Evolutionary conservation across 2,888 invertebrate species (phyloP), one percentile per base, ranked within the genome.

Genomic region (Agonopterix subpropinquella): DNA sequence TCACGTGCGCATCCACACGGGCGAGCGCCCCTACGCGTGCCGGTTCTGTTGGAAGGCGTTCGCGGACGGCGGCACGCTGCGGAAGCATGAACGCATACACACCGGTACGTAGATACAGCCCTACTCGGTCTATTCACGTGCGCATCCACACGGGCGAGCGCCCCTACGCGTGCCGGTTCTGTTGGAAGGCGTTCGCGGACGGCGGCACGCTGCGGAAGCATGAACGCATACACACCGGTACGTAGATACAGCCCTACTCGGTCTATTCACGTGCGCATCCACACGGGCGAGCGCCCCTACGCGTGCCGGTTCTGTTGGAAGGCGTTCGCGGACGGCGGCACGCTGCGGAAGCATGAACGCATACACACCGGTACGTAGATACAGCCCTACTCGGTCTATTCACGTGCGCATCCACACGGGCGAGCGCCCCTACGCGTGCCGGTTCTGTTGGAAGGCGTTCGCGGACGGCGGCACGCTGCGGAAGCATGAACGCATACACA

Each of bases 161-260:
- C 41, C 96, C 95, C 0, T 96, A 96, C 65, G 95, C 94, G 0
- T 96, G 96, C 69, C 90, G 94, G 8, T 96, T 93, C 77, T 96
- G 96, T 70, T 95, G 95, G 95, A 96, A 96, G 71, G 95, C 95
- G 0, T 96, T 96, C 72, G 96, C 96, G 0, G 96, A 96, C 73
- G 96, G 96, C 41, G 96, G 96, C 18, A 96, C 96, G 1, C 75
- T 96, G 43, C 84, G 96, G 36, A 96, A 96, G 69, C 96, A 96
- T 70, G 96, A 96, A 68, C 89, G 96, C 8, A 96, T 96, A 62
- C 96, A 96, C 63, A 96, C 96, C 0, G 95, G 91, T 88, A 56
- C 36, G 45, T 43, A 18, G 18, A 18, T 18, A 4, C 18, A 18
- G 18, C 18, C 18, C 18, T 18, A 18, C 4, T 18, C 4, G 2